Conservation (phyloP, 2,113 vertebrate genomes). For the Geothlypis trichas region DNA sequence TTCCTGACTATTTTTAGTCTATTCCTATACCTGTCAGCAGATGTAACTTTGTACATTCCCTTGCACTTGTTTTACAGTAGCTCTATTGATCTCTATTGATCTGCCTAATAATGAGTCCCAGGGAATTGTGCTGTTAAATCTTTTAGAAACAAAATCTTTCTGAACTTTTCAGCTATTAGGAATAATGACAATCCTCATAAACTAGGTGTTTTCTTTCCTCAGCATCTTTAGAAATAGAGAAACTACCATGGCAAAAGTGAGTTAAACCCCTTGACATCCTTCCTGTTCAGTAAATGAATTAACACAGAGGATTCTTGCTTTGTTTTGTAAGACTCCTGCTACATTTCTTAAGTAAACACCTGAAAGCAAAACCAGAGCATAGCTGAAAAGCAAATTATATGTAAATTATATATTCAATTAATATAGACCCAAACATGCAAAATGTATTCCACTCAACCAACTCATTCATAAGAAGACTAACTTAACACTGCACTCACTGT, state of each 20-base stretch:
- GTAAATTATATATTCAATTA: not conserved
- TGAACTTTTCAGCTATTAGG: slow-evolving; percentile 25
- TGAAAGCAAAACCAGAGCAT: not conserved
- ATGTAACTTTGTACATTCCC: not conserved
- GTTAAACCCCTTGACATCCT: not conserved
- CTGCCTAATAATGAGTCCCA: slow-evolving; percentile 30
- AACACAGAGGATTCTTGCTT: not conserved
- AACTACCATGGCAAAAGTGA: not conserved
- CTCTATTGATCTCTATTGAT: slow-evolving; percentile 45
- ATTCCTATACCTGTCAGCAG: not conserved
- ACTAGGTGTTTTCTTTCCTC: not conserved
- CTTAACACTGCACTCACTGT: not conserved
- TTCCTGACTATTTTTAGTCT: not conserved
- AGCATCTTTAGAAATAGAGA: slow-evolving; percentile 17
- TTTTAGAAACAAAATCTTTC: slow-evolving; percentile 38
- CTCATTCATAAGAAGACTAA: not conserved
- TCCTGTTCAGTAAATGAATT: not conserved
- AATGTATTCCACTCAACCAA: not conserved
- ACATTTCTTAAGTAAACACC: not conserved
- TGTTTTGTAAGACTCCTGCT: not conserved
- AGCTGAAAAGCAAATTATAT: not conserved
- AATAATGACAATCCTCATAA: slow-evolving; percentile 26
- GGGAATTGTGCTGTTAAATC: slow-evolving; percentile 23
- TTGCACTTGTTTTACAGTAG: slow-evolving; percentile 22
- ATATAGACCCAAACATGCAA: not conserved